Base-by-base conservation (phyloP, 2,888 invertebrate species). In the Aleiodes testaceus region DNA sequence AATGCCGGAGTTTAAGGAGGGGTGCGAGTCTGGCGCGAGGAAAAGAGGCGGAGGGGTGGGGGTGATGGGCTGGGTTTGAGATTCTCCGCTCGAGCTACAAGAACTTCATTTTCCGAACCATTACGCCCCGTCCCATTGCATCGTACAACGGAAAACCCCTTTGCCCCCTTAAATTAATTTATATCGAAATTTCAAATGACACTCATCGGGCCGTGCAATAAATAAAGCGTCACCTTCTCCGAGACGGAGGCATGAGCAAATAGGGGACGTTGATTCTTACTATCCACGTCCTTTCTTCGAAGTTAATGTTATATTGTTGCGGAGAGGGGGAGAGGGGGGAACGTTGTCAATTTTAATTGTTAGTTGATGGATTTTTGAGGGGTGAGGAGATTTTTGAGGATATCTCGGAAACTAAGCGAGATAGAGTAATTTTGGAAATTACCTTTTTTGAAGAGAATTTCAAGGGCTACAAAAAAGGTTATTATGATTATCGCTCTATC, bases 141-240 rank as follows among this genome's bases (percentile, higher is more conserved):
- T 74, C 75, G 72, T 55, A 52, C 77, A 12, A 18, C 55, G 71
- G 71, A 75, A 74, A 72, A 81, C 78, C 80, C 77, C 79, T 78
- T 80, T 82, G 36, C 78, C 80, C 77, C 79, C 79, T 81, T 84
- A 84, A 85, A 86, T 85, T 85, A 85, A 86, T 86, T 85, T 85
- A 85, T 83, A 85, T 85, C 84, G 83, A 85, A 85, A 86, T 85
- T 86, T 86, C 84, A 84, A 85, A 85, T 81, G 85, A 85, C 85
- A 83, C 81, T 82, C 83, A 81, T 85, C 84, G 82, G 79, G 70
- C 76, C 78, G 80, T 78, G 79, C 82, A 78, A 83, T 84, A 84
- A 84, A 84, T 84, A 84, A 84, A 79, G 70, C 68, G 22, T 42
- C 18, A 11, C 45, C 22, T 12, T 22, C 18, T 44, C 42, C 9